Evolutionary conservation across 2,797 vertebrate genomes (phyloP).

Genomic region (Myotis myotis): DNA sequence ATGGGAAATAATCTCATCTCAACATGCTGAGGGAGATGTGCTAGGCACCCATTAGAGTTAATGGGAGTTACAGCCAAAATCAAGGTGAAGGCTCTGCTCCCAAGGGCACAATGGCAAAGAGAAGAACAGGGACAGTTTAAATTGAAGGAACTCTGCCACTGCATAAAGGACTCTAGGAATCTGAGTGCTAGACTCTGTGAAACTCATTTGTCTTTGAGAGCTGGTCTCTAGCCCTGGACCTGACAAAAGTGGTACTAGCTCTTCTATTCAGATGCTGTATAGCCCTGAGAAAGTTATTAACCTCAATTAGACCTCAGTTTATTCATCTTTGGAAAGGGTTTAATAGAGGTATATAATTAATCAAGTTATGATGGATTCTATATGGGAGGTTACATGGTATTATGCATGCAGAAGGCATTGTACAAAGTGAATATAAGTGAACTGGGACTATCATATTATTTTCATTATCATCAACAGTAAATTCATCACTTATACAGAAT

Average conservation of each 20-base stretch:
- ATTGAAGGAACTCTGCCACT: constrained; percentile 59
- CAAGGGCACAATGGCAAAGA: constrained; percentile 51
- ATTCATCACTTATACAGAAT: background rate
- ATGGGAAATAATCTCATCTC: constrained; percentile 68
- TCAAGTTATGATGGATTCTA: background rate
- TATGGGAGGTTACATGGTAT: background rate
- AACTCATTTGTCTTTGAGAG: background rate
- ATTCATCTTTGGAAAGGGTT: constrained; percentile 21
- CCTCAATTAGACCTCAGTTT: background rate
- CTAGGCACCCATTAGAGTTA: constrained; percentile 65
- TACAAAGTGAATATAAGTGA: background rate
- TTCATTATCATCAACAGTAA: background rate
- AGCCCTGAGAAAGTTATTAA: background rate
- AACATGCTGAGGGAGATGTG: background rate
- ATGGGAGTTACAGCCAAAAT: constrained; percentile 65
- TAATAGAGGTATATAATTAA: background rate
- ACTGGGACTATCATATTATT: background rate
- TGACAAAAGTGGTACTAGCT: background rate
- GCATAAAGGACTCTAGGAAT: background rate
- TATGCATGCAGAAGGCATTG: background rate
- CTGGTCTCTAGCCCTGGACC: background rate
- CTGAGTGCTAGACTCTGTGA: background rate
- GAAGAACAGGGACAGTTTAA: constrained; percentile 50
- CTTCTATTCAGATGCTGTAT: background rate
- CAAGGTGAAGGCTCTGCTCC: constrained; percentile 59